Evolutionary conservation across 1,140 invertebrate species (phyloP).

Genomic region (Babylonia areolata): DNA sequence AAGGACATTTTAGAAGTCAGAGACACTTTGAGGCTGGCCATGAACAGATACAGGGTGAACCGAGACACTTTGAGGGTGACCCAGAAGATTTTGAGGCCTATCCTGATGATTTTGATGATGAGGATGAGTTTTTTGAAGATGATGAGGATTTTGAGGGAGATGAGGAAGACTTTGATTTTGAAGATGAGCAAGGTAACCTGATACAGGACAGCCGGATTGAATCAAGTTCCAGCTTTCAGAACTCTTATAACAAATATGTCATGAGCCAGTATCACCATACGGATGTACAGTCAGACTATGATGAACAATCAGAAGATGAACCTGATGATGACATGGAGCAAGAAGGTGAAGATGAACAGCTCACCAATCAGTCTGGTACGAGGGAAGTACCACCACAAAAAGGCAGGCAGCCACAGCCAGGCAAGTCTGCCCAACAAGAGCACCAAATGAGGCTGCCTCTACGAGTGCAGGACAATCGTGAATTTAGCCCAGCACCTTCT

Average conservation of each 20-base stretch:
- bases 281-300: background rate
- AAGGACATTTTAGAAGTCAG: background rate
- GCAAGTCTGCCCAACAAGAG: background rate
- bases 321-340: background rate
- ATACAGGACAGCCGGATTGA: background rate
- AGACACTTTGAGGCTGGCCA: background rate
- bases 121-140: background rate
- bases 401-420: background rate
- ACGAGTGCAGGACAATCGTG: background rate
- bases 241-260: background rate
- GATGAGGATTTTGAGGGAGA: conserved; percentile 3
- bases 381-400: background rate
- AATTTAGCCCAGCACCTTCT: background rate
- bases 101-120: background rate
- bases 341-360: background rate
- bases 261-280: background rate
- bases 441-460: background rate
- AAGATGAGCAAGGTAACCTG: background rate
- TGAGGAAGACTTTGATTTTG: background rate
- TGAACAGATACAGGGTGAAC: background rate
- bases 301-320: background rate
- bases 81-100: background rate
- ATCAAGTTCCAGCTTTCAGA: background rate
- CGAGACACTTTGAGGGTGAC: background rate
- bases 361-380: background rate